These are phyloP conservation scores for Aleadryas rufinucha DNA, from an alignment of 2,113 vertebrate genomes.

Conservation along the genomic window DNA sequence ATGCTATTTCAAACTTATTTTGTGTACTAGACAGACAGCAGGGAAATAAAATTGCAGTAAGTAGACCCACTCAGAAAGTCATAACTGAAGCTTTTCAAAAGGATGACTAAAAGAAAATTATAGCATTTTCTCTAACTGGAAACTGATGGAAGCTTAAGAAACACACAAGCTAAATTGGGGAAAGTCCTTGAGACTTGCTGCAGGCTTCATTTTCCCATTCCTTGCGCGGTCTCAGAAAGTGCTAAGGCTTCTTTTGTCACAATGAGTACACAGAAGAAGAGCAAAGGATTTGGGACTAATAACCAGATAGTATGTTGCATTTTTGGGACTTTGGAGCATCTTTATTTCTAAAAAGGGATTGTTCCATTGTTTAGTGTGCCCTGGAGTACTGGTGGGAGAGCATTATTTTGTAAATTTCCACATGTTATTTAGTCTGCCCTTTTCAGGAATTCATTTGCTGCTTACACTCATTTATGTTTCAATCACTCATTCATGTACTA, in stretches of 20 bases:
- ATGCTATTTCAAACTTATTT: neutral
- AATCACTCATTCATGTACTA: constrained; percentile 5
- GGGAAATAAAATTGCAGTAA: neutral
- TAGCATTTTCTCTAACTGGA: neutral
- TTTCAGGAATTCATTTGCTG: constrained; percentile 54
- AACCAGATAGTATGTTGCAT: neutral
- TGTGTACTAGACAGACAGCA: neutral
- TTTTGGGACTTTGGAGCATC: neutral
- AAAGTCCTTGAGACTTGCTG: neutral
- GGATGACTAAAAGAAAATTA: neutral
- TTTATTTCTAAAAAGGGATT: neutral
- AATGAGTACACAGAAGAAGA: neutral
- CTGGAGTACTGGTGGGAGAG: neutral
- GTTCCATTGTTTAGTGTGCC: neutral
- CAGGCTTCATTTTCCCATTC: neutral
- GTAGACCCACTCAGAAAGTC: neutral
- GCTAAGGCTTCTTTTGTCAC: neutral
- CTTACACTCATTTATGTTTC: constrained; percentile 34
- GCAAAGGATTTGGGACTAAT: neutral
- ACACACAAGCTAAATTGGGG: neutral
- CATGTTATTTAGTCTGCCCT: constrained; percentile 10
- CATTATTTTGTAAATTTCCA: constrained; percentile 31
- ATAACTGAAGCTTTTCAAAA: neutral
- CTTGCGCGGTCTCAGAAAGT: neutral
- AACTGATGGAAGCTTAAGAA: neutral